Conservation (phyloP, 2,797 vertebrate species). For the Phyllotis vaccarum region DNA sequence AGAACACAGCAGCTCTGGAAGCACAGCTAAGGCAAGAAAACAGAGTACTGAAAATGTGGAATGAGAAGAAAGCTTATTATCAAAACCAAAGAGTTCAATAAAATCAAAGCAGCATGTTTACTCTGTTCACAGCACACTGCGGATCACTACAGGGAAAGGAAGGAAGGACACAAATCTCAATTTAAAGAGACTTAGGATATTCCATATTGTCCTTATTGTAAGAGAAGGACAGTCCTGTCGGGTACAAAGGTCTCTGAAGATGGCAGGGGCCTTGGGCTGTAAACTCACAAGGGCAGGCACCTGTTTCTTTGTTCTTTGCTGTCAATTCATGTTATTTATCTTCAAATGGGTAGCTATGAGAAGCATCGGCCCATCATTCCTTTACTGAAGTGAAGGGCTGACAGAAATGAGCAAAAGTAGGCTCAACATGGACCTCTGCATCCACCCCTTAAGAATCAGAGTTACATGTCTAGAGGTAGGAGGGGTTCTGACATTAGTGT, state of each 20-base stretch:
- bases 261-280: not conserved
- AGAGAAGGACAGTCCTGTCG: not conserved
- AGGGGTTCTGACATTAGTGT: not conserved
- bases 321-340: not conserved
- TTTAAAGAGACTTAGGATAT: not conserved
- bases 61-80: slow-evolving; percentile 9
- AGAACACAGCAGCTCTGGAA: not conserved
- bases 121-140: not conserved
- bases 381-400: not conserved
- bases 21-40: not conserved
- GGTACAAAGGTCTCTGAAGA: not conserved
- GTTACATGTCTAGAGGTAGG: not conserved
- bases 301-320: not conserved
- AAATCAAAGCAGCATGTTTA: not conserved
- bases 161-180: not conserved
- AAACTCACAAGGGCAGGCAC: not conserved
- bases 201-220: not conserved
- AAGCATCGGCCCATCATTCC: not conserved
- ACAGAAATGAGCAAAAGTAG: not conserved
- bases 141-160: not conserved
- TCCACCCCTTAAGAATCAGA: not conserved
- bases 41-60: not conserved
- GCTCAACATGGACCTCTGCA: not conserved
- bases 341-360: not conserved
- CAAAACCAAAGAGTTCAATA: not conserved